A percentile compares a stretch with the other conserved stretches of the same genome.
These are phyloP conservation scores for Bergia sp. DNA, from an alignment of 92 coral and sea anemone genomes.

Conservation along the genomic window DNA sequence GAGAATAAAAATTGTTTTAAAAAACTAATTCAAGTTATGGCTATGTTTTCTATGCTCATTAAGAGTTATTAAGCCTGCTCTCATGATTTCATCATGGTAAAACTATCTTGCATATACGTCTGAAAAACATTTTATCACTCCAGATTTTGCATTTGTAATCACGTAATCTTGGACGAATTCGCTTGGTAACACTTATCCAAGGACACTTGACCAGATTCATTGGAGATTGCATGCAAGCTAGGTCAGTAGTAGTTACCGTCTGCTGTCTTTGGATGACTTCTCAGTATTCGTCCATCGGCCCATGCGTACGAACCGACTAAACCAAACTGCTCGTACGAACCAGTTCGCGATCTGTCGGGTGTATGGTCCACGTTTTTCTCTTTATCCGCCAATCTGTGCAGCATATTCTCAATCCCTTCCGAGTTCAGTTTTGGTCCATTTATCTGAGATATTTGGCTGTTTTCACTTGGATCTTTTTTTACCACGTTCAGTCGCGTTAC, in stretches of 20 bases:
- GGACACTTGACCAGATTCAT: not conserved
- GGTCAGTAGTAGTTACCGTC: conserved; percentile 76
- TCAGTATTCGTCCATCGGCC: conserved; percentile 60
- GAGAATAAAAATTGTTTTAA: too few relatives aligned
- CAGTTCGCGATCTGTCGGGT: conserved; percentile 69
- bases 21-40: too few relatives aligned
- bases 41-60: not conserved
- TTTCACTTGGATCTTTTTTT: not conserved
- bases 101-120: not conserved
- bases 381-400: conserved; percentile 70
- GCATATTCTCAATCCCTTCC: conserved; percentile 61
- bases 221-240: not conserved
- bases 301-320: conserved; percentile 84
- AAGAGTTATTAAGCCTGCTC: not conserved
- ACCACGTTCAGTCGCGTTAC: conserved; percentile 66
- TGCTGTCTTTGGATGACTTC: conserved; percentile 46
- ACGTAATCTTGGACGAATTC: not conserved
- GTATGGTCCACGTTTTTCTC: conserved; percentile 64
- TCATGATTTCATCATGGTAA: not conserved
- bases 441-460: not conserved
- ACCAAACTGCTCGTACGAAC: conserved; percentile 60
- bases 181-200: not conserved
- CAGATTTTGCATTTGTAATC: not conserved
- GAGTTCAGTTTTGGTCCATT: conserved; percentile 37
- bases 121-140: not conserved